phyloP scores from a whole-genome alignment of 1,140 invertebrate species.

The Orussus abietinus region DNA sequence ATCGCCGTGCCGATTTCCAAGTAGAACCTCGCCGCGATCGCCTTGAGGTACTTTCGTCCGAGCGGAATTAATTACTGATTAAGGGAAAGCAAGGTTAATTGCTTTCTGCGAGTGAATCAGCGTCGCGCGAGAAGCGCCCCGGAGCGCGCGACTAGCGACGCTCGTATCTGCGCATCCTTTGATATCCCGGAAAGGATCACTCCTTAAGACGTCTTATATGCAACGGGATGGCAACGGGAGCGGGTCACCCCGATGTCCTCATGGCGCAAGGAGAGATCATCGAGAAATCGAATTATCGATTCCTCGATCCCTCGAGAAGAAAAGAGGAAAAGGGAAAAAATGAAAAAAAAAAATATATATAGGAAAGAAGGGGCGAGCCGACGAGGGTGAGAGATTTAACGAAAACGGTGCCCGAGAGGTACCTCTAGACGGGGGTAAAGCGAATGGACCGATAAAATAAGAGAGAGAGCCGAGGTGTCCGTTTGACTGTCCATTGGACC shows the following conservation, averaged over 20 bases:
- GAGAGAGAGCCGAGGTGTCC: slow-evolving; percentile 31
- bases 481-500: slow-evolving; percentile 35
- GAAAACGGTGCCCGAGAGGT: slow-evolving; percentile 21
- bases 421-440: slow-evolving; percentile 33
- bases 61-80: slow-evolving; percentile 45
- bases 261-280: no score
- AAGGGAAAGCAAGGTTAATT: slow-evolving; percentile 44
- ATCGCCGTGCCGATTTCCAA: slow-evolving; percentile 36
- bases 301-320: no score
- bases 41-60: slow-evolving; percentile 40
- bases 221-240: no score
- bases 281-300: no score
- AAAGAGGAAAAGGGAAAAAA: no score
- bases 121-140: background rate
- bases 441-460: slow-evolving; percentile 32
- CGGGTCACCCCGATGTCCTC: no score
- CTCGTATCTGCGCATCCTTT: no score
- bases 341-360: no score
- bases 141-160: slow-evolving; percentile 2
- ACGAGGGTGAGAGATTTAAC: slow-evolving; percentile 20
- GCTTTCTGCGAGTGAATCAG: slow-evolving; percentile 30
- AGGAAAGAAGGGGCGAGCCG: background rate
- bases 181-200: no score
- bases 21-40: slow-evolving; percentile 35
- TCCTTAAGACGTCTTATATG: no score